A percentile compares a stretch with the other conserved stretches of the same genome.
Conservation (phyloP, 2,888 invertebrate species). For the Athalia circularis region DNA sequence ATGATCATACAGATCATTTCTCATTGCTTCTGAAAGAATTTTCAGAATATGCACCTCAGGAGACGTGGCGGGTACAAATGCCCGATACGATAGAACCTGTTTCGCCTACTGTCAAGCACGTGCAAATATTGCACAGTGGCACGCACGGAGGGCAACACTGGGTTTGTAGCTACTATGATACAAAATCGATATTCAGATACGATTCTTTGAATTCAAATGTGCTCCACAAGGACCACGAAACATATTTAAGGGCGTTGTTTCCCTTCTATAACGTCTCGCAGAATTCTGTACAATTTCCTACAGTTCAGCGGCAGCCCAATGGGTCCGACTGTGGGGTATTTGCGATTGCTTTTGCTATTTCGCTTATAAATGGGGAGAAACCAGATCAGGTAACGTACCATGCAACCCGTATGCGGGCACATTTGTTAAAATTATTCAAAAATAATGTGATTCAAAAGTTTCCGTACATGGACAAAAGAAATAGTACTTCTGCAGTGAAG, state of each 20-base stretch:
- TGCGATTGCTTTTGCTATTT: constrained; percentile 47
- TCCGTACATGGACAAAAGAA: not conserved
- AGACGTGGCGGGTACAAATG: constrained; percentile 31
- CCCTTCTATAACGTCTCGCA: constrained; percentile 34
- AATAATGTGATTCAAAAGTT: constrained; percentile 38
- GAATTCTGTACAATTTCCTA: constrained; percentile 40
- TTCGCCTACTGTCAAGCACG: constrained; percentile 42
- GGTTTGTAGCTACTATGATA: constrained; percentile 50
- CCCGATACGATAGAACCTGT: constrained; percentile 46
- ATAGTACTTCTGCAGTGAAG: not conserved
- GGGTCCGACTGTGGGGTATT: constrained; percentile 45
- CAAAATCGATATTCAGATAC: constrained; percentile 43
- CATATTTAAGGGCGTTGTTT: constrained; percentile 44
- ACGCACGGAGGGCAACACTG: constrained; percentile 32
- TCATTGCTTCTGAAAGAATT: constrained; percentile 24
- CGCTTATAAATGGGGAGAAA: constrained; percentile 28
- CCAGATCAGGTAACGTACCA: constrained; percentile 41
- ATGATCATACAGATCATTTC: constrained; percentile 47
- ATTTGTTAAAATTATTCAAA: constrained; percentile 45
- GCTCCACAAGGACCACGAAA: constrained; percentile 45
- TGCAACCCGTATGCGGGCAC: constrained; percentile 36
- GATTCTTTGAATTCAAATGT: constrained; percentile 41
- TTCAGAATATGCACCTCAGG: constrained; percentile 38
- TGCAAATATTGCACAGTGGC: constrained; percentile 51
- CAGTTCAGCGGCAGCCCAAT: constrained; percentile 46